Conservation (phyloP, 2,797 vertebrate species). For the Sphenopsis melanotis region DNA sequence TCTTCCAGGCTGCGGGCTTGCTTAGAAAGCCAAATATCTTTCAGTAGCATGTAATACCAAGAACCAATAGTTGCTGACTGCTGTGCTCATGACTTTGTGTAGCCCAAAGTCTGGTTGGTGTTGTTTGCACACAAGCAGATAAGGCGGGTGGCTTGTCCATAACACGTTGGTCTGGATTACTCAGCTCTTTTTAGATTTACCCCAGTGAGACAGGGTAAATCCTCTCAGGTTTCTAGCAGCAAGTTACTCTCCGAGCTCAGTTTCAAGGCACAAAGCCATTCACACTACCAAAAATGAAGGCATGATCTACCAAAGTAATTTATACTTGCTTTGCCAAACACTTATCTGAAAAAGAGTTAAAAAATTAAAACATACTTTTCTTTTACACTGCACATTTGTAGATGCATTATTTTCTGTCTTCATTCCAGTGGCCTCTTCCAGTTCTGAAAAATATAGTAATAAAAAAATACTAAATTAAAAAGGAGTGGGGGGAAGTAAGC, state of each 20-base stretch:
- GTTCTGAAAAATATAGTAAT: slow-evolving; percentile 70
- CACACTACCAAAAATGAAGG: not conserved
- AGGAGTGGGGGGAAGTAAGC: not conserved
- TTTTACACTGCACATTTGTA: slow-evolving; percentile 67
- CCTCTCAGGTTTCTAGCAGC: not conserved
- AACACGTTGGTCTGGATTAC: not conserved
- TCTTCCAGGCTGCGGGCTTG: not conserved
- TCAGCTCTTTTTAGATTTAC: not conserved
- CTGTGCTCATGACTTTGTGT: not conserved
- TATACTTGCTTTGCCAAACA: not conserved
- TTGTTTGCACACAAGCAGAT: not conserved
- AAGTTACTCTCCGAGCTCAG: not conserved
- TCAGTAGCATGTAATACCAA: not conserved
- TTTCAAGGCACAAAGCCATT: not conserved
- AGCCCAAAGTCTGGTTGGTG: not conserved
- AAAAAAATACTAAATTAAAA: not conserved
- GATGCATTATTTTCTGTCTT: slow-evolving; percentile 17
- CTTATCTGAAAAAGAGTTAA: not conserved
- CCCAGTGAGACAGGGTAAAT: not conserved
- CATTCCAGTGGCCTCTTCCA: slow-evolving; percentile 78
- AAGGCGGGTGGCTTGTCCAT: not conserved
- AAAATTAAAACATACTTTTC: slow-evolving; percentile 25
- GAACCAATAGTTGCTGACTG: not conserved
- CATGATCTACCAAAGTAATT: not conserved
- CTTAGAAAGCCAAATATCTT: not conserved